Evolutionary conservation across 1,140 invertebrate genomes (phyloP).

Genomic region (Habropoda laboriosa): DNA sequence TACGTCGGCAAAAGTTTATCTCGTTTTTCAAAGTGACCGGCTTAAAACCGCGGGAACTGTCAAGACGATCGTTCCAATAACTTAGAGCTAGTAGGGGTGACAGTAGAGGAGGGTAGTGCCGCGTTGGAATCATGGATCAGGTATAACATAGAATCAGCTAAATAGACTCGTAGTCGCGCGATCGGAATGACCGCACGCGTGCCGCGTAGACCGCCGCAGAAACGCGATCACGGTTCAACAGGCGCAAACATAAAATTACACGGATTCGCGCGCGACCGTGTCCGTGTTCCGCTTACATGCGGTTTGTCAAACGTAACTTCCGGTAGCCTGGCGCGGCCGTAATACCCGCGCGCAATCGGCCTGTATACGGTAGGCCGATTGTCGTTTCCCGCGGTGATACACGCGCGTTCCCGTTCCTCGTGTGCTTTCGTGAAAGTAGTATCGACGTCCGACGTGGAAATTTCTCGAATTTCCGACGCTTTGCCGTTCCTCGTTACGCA

Average conservation of each 20-base stretch:
- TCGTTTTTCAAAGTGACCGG: too few relatives aligned
- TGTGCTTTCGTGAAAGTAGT: background rate
- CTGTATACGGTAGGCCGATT: conserved; percentile 8
- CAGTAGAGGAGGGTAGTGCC: too few relatives aligned
- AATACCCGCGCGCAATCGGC: conserved; percentile 21
- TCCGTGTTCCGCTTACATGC: conserved; percentile 65
- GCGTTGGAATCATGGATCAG: background rate
- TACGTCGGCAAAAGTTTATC: too few relatives aligned
- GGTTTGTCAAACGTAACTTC: conserved; percentile 69
- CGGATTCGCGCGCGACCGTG: conserved; percentile 24
- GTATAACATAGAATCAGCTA: background rate
- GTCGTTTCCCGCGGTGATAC: conserved; percentile 33
- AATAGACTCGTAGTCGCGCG: background rate
- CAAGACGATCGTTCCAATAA: too few relatives aligned
- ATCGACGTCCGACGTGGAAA: background rate
- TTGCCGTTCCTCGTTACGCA: background rate
- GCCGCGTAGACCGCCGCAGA: conserved; percentile 18
- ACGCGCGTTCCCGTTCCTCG: background rate
- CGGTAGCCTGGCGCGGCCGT: background rate
- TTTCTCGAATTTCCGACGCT: conserved; percentile 23
- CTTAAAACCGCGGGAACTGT: too few relatives aligned
- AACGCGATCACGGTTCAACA: conserved; percentile 48
- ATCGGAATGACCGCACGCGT: conserved; percentile 11
- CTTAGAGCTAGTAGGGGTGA: too few relatives aligned
- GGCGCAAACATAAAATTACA: conserved; percentile 57